Base-by-base conservation (phyloP, 2,888 invertebrate genomes). In the Platynereis dumerilii region DNA sequence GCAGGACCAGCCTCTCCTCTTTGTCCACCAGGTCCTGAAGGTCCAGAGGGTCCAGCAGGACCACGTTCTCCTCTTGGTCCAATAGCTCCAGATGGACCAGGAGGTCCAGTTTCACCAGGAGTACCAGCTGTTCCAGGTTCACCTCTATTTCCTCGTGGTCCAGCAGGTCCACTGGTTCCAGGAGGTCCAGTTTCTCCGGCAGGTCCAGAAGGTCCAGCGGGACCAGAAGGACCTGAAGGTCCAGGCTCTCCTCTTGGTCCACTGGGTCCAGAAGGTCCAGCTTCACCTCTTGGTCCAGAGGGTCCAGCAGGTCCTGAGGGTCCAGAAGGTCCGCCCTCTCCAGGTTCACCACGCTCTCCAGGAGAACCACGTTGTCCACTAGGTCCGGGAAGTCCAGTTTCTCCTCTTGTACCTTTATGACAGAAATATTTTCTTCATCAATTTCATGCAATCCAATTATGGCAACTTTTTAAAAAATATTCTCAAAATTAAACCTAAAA, bases 291-390 rank as follows among this genome's bases (percentile, higher is more conserved):
- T n/a, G 55, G 56, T 12, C 69, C 66, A 27, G 52, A 20, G 34
- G 66, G 63, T 59, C 66, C 66, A 17, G 29, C 2, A 1, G 44
- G 42, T 53, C 89, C 86, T 2, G 88, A 85, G 28, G 87, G 83
- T 77, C 94, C 94, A 0, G 91, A 85, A 10, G 42, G n/a, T 5
- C 20, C 20, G 20, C 2, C 26, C 45, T 28, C 15, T 44, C 63
- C 63, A 26, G 56, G 44, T 34, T 42, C 42, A 20, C 63, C 63
- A 48, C 63, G 56, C 12, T 42, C 45, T 45, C 65, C 65, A 22
- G 60, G 56, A 39, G 63, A 27, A n/a, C 63, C 63, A 34, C 27
- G 20, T 45, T 61, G 29, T 57, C 68, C 68, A 5, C 54, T 3
- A 5, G 27, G 44, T 58, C 68, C 68, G n/a, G 27, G 0, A 2